Evolutionary conservation across 2,797 vertebrate species (phyloP), one percentile per base, ranked within the genome.

Genomic region (Phylloscopus collybita): DNA sequence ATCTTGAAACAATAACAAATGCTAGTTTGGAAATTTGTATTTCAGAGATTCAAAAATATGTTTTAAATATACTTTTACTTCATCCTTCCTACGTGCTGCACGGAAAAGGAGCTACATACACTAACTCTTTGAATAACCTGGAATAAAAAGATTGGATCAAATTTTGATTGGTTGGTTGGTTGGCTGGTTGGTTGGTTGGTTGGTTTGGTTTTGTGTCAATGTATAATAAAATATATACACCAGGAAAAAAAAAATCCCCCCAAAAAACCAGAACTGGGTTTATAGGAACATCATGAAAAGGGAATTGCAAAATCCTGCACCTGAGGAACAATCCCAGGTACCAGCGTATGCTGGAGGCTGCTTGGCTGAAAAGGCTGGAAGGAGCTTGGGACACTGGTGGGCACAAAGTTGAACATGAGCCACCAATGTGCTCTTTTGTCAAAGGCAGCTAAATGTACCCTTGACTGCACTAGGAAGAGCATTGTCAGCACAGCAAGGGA

Each of bases 241-340:
- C 6, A 49, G 11, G 70, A 23, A 61, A n/a, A 47, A 79, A 27
- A 26, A 22, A 8, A 7, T 8, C 34, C 12, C 38, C 11, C 38
- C 38, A 40, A 13, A 40, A 40, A 40, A 40, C 12, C 17, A 49
- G 16, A 65, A 62, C 22, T 23, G 3, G 10, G 9, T 10, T 57
- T 45, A 30, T 0, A 1, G n/a, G 21, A 72, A 20, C 4, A 64
- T 42, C 5, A 50, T 5, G 7, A 75, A 72, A 51, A 20, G 1
- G 20, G 5, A 84, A 51, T 25, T 80, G 4, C 5, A 19, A 56
- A 76, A 30, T 21, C 11, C 20, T 16, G 5, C 12, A 32, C 21
- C 30, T 51, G 50, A 14, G 19, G 8, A 86, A 17, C 11, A 61
- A 11, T 2, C 6, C 15, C 34, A 59, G 7, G 5, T 64, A 56